Base-by-base conservation (phyloP, 2,113 vertebrate genomes). In the Probosciger aterrimus region DNA sequence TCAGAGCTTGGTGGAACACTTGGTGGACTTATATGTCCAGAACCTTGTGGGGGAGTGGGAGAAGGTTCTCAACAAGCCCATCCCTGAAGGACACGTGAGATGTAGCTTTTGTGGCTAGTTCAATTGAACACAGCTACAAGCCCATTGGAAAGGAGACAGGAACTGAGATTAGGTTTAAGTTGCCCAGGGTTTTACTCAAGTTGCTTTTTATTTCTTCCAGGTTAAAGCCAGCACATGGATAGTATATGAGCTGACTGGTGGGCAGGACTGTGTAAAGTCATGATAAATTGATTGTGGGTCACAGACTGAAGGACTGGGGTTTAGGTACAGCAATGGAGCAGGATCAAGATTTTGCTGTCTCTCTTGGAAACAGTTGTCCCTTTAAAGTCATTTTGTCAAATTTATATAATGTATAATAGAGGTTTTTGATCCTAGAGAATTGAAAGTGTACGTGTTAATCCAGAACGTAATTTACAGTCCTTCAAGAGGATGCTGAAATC, bases 131-230 rank as follows among this genome's bases (percentile, higher is more conserved):
- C 14, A 31, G 27, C 16, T 44, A 41, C 0, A 5, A 44, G 49
- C 41, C 44, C 17, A 3, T 39, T 43, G 62, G 63, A 89, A 76
- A 84, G 52, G 49, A 68, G 76, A 82, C 19, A 35, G 82, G 49
- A 76, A 65, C 37, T 31, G 37, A 78, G 46, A 77, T 83, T 44
- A 86, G 41, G 33, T n/a, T 73, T 74, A 60, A 89, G 16, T 65
- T 92, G 23, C 37, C 83, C 0, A 88, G 77, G 60, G 33, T 63
- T 93, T 90, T 90, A 24, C 27, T 79, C 37, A 52, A 37, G 41
- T 64, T 90, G 46, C 53, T 76, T 90, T 82, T 95, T 77, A 73
- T 88, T 96, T 92, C 47, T 91, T 90, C 13, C 86, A 91, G 86
- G 77, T 84, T 79, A 47, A 84, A 95, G 50, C 49, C 71, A 90